Evolutionary conservation across 2,113 vertebrate genomes (phyloP).

Genomic region (Microcebus jonahi): DNA sequence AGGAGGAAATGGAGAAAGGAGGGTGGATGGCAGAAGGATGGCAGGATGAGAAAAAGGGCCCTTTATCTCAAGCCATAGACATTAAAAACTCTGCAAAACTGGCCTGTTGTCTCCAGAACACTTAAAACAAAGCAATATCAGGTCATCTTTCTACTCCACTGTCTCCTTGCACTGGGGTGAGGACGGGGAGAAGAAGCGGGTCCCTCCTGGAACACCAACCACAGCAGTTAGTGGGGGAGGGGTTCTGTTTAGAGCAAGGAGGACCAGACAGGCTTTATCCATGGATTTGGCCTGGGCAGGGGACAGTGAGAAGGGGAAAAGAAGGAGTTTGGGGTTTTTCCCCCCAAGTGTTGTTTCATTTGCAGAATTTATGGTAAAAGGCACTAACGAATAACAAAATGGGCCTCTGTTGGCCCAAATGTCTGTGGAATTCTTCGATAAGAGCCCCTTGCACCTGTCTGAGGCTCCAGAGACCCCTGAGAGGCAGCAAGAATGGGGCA

Average conservation of each 20-base stretch:
- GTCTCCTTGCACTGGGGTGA: background rate
- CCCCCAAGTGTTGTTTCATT: background rate
- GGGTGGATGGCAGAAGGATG: constrained; percentile 76
- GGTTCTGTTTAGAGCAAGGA: background rate
- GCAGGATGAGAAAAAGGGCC: constrained; percentile 79
- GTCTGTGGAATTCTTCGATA: background rate
- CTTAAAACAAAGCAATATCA: constrained; percentile 74
- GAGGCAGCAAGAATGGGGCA: background rate
- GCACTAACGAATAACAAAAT: background rate
- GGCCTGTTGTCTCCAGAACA: constrained; percentile 78
- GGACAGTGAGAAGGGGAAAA: background rate
- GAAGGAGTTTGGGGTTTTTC: background rate
- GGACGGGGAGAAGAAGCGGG: background rate
- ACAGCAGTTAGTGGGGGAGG: background rate
- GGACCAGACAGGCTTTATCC: background rate
- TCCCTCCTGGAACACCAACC: background rate
- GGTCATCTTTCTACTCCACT: background rate
- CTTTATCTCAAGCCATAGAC: constrained; percentile 71
- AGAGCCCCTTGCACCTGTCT: background rate
- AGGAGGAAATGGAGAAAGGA: constrained; percentile 78
- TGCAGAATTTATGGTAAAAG: constrained; percentile 18
- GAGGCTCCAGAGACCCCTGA: background rate
- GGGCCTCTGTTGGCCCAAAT: background rate
- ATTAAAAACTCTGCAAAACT: constrained; percentile 69
- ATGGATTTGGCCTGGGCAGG: background rate